A percentile compares a stretch with the other conserved stretches of the same genome.
These are phyloP conservation scores for Lithophane socia DNA, from an alignment of 2,888 invertebrate genomes.

Conservation along the genomic window DNA sequence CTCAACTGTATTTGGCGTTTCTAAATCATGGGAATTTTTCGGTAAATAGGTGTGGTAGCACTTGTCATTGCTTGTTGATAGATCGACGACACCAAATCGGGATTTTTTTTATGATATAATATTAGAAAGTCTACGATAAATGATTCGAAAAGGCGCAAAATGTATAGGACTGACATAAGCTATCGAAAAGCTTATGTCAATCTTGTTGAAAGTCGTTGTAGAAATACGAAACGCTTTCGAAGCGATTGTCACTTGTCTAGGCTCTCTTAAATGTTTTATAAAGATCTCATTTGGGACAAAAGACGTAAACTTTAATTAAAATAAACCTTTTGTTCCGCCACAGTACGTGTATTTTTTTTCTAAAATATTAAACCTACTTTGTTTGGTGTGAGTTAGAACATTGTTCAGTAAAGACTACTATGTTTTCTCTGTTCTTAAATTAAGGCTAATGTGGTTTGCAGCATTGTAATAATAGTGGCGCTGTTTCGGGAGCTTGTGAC, in stretches of 20 bases:
- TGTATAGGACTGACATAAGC: too few relatives aligned
- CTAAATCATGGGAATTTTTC: slow-evolving; percentile 55
- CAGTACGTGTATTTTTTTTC: slow-evolving; percentile 24
- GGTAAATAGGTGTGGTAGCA: slow-evolving; percentile 23
- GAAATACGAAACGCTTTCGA: too few relatives aligned
- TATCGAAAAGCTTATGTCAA: too few relatives aligned
- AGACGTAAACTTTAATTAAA: background rate
- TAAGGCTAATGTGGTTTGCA: slow-evolving; percentile 19
- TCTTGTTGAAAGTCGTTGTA: too few relatives aligned
- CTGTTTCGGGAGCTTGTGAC: background rate
- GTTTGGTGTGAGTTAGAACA: slow-evolving; percentile 24
- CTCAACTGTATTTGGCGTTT: slow-evolving; percentile 65
- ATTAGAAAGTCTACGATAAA: slow-evolving; percentile 9
- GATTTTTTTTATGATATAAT: background rate
- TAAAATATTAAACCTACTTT: slow-evolving; percentile 1
- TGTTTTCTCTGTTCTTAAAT: slow-evolving; percentile 33
- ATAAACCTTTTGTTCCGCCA: background rate
- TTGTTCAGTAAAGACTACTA: slow-evolving; percentile 11
- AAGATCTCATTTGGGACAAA: background rate
- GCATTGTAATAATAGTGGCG: slow-evolving; percentile 17
- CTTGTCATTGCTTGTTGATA: slow-evolving; percentile 27
- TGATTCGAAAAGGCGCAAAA: too few relatives aligned
- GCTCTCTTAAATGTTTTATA: background rate
- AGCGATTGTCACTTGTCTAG: too few relatives aligned
- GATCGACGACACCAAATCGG: slow-evolving; percentile 12